Conservation (phyloP, 2,113 vertebrate species). For the Motacilla tschutschensis region DNA sequence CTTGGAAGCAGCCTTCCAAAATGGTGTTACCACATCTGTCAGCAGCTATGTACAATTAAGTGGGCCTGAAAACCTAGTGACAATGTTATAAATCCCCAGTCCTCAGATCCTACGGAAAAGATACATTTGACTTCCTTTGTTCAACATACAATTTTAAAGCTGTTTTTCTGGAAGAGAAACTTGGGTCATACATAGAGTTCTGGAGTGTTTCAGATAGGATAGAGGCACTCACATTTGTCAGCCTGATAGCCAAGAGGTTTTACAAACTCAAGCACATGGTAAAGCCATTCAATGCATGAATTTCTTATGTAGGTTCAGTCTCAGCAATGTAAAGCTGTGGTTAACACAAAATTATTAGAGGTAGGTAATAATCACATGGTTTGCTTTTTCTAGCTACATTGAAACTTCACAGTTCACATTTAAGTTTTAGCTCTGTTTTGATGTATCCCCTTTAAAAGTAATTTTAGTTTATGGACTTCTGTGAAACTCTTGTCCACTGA, state of each 20-base stretch:
- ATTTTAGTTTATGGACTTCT: background rate
- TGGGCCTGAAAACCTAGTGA: background rate
- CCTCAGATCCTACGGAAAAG: background rate
- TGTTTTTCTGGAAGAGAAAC: background rate
- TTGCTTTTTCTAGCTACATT: background rate
- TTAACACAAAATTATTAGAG: background rate
- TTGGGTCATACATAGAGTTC: background rate
- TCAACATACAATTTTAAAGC: background rate
- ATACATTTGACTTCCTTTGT: background rate
- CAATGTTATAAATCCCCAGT: background rate
- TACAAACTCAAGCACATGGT: background rate
- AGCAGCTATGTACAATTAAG: background rate
- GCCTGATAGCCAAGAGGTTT: background rate
- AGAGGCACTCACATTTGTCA: background rate
- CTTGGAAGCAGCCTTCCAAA: background rate
- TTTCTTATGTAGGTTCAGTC: background rate
- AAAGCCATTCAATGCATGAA: background rate
- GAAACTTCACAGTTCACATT: background rate
- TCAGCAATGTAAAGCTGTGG: background rate
- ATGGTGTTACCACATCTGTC: background rate
- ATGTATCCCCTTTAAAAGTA: background rate
- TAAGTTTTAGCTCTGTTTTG: background rate
- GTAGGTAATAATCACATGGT: background rate
- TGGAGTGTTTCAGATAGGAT: background rate
- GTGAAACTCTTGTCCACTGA: background rate